A percentile compares a stretch with the other conserved stretches of the same genome.
These are phyloP conservation scores for Balaenoptera acutorostrata DNA, from an alignment of 2,113 vertebrate genomes.

Conservation along the genomic window DNA sequence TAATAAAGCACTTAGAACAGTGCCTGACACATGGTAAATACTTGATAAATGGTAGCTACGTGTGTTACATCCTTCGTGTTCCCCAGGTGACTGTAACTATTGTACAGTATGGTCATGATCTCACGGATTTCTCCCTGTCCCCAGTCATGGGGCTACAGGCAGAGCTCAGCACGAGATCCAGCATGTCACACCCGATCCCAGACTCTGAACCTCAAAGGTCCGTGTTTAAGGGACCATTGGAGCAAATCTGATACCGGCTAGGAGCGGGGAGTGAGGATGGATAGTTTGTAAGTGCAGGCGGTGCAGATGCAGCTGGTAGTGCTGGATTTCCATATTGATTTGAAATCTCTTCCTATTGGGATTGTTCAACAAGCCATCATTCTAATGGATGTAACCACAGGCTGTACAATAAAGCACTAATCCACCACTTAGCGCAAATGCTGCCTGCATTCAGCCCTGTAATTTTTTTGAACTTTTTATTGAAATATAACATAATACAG, in stretches of 20 bases:
- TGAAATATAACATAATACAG: slow-evolving; percentile 11
- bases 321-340: slow-evolving; percentile 44
- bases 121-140: not conserved
- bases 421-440: not conserved
- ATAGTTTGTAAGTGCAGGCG: not conserved
- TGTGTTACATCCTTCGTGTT: not conserved
- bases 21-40: not conserved
- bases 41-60: not conserved
- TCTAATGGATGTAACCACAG: slow-evolving; percentile 46
- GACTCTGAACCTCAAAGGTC: not conserved
- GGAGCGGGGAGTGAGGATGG: not conserved
- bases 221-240: not conserved
- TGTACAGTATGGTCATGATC: not conserved
- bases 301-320: not conserved
- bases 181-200: not conserved
- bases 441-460: not conserved
- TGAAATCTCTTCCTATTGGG: slow-evolving; percentile 50
- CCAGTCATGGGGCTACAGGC: not conserved
- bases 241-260: not conserved
- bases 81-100: not conserved
- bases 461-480: slow-evolving; percentile 25
- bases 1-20: not conserved
- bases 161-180: not conserved
- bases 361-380: slow-evolving; percentile 55
- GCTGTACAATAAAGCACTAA: slow-evolving; percentile 15